Evolutionary conservation across 2,888 invertebrate genomes (phyloP).

Genomic region (Sesamia inferens): DNA sequence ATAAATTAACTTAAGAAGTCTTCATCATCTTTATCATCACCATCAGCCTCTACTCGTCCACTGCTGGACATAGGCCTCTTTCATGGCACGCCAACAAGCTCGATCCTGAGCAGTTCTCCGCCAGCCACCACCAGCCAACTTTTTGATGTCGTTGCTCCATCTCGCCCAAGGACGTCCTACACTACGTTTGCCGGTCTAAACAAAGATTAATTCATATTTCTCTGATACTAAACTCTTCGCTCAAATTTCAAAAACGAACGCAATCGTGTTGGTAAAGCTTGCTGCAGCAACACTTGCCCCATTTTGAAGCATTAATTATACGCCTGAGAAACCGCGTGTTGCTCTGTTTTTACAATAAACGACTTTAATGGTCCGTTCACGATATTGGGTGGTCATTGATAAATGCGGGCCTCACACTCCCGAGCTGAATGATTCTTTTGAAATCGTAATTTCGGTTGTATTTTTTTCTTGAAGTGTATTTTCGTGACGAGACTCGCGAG

Average conservation of each 20-base stretch:
- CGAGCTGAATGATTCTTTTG: constrained; percentile 1
- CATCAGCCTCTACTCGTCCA: too few species aligned
- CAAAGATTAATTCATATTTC: not conserved
- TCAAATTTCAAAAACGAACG: constrained; percentile 1
- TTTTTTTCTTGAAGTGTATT: too few species aligned
- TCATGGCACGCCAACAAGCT: too few species aligned
- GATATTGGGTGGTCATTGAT: constrained; percentile 34
- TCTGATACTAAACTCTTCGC: not conserved
- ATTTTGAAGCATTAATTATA: constrained; percentile 30
- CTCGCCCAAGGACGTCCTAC: too few species aligned
- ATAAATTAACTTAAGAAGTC: not conserved
- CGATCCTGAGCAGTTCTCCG: too few species aligned
- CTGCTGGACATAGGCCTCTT: too few species aligned
- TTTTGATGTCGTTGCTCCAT: too few species aligned
- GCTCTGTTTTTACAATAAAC: constrained; percentile 25
- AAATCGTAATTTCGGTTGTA: constrained; percentile 4
- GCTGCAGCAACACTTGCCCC: constrained; percentile 8
- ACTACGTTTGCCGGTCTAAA: too few species aligned
- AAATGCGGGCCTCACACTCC: constrained; percentile 15
- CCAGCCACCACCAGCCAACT: too few species aligned
- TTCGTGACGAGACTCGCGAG: too few species aligned
- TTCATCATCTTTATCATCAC: too few species aligned
- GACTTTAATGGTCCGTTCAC: constrained; percentile 17
- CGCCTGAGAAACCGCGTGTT: constrained; percentile 18
- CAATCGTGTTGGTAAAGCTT: constrained; percentile 7